Percentiles rank a stretch among this genome's conserved stretches.
Conservation (phyloP, 92 coral and sea anemone species). For the Umimayanthus chanpuru region DNA sequence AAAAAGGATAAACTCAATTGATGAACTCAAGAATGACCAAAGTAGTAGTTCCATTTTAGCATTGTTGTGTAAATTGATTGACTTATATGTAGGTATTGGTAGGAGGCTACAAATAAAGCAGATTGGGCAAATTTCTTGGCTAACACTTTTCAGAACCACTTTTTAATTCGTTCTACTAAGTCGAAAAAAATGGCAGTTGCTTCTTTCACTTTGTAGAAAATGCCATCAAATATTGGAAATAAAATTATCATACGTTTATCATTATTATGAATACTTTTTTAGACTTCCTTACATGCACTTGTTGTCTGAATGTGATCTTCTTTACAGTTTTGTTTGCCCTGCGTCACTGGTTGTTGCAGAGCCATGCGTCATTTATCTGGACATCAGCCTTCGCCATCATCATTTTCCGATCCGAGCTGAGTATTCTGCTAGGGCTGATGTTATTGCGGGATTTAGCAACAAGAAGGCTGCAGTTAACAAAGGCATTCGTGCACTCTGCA, state of each 20-base stretch:
- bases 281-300: not conserved
- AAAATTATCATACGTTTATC: not conserved
- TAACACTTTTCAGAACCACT: too few species aligned
- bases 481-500: conserved; percentile 70
- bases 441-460: conserved; percentile 72
- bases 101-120: too few species aligned
- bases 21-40: too few species aligned
- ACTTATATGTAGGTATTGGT: too few species aligned
- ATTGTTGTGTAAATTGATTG: too few species aligned
- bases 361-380: conserved; percentile 82
- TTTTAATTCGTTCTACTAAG: too few species aligned
- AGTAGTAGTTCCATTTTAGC: too few species aligned
- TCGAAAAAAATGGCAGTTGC: too few species aligned
- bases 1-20: too few species aligned
- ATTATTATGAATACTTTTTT: not conserved
- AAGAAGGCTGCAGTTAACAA: conserved; percentile 55
- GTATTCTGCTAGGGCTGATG: conserved; percentile 81
- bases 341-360: conserved; percentile 72
- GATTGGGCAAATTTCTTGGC: too few species aligned
- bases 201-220: too few species aligned
- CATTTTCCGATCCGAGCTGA: conserved; percentile 88
- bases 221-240: not conserved
- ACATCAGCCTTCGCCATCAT: conserved; percentile 87
- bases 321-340: conserved; percentile 69
- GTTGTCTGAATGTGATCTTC: not conserved